Conservation (phyloP, 2,113 vertebrate species). For the Cyrtonyx montezumae region DNA sequence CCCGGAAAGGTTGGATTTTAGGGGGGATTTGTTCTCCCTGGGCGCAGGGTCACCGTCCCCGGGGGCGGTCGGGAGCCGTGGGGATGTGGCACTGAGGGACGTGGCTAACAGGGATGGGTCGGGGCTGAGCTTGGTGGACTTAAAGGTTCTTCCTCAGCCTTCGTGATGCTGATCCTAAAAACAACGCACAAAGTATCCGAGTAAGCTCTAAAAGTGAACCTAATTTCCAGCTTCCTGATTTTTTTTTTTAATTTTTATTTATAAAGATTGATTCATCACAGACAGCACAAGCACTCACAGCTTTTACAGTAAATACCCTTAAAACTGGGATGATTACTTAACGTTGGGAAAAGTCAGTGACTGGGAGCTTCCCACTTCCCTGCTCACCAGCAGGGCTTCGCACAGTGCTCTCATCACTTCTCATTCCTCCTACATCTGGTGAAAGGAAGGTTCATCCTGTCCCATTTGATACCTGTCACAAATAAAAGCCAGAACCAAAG, state of each 20-base stretch:
- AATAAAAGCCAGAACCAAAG: background rate
- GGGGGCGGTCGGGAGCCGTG: too few species aligned
- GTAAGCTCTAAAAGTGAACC: background rate
- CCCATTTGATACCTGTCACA: background rate
- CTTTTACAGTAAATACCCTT: background rate
- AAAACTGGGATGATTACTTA: background rate
- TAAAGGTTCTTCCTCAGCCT: too few species aligned
- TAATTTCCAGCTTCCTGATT: background rate
- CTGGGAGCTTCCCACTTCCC: background rate
- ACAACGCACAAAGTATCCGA: too few species aligned
- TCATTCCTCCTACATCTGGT: background rate
- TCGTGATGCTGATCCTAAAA: background rate
- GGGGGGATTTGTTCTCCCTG: too few species aligned
- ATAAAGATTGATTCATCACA: background rate
- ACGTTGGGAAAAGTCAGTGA: background rate
- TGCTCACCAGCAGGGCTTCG: background rate
- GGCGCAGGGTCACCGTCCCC: too few species aligned
- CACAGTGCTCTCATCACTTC: background rate
- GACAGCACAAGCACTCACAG: too few species aligned
- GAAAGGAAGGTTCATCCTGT: background rate
- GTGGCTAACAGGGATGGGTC: too few species aligned
- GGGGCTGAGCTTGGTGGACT: too few species aligned
- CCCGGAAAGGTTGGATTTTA: too few species aligned
- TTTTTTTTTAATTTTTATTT: background rate
- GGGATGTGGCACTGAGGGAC: too few species aligned